phyloP scores from a whole-genome alignment of 2,113 vertebrate genomes.

The Nibea coibor region DNA sequence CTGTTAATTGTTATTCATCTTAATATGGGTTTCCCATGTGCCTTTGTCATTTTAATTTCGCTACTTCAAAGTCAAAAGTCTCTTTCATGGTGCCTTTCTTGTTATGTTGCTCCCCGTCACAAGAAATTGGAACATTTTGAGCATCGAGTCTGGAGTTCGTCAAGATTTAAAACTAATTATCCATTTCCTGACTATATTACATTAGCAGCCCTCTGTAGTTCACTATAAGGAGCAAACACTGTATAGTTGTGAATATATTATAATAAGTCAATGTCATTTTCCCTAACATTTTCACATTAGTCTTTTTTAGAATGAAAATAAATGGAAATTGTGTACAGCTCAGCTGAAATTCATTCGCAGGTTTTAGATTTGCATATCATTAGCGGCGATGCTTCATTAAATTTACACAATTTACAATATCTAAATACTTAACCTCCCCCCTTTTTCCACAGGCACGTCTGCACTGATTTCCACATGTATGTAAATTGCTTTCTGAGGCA shows the following conservation, averaged over 20 bases:
- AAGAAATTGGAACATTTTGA: slow-evolving; percentile 22
- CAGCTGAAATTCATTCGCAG: slow-evolving; percentile 10
- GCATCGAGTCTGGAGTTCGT: slow-evolving; percentile 10
- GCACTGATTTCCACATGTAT: slow-evolving; percentile 46
- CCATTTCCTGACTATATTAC: neutral
- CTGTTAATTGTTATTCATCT: slow-evolving; percentile 63
- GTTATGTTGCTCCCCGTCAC: slow-evolving; percentile 17
- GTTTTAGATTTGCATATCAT: slow-evolving; percentile 30
- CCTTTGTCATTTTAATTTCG: slow-evolving; percentile 59
- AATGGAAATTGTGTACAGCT: neutral
- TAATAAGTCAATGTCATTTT: neutral
- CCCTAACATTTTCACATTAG: neutral
- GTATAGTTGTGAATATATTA: neutral
- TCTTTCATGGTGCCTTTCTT: slow-evolving; percentile 27
- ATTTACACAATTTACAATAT: slow-evolving; percentile 29
- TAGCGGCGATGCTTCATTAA: slow-evolving; percentile 28
- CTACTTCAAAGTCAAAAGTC: slow-evolving; percentile 55
- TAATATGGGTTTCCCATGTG: slow-evolving; percentile 51
- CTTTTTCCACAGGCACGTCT: slow-evolving; percentile 9
- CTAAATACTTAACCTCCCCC: slow-evolving; percentile 13
- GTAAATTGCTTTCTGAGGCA: slow-evolving; percentile 54
- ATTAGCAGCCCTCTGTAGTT: neutral
- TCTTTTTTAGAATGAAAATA: slow-evolving; percentile 17
- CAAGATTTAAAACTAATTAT: slow-evolving; percentile 17
- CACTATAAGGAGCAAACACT: neutral